Conservation (phyloP, 64 coral and sea anemone species). For the Dendrophyllia cribrosa region DNA sequence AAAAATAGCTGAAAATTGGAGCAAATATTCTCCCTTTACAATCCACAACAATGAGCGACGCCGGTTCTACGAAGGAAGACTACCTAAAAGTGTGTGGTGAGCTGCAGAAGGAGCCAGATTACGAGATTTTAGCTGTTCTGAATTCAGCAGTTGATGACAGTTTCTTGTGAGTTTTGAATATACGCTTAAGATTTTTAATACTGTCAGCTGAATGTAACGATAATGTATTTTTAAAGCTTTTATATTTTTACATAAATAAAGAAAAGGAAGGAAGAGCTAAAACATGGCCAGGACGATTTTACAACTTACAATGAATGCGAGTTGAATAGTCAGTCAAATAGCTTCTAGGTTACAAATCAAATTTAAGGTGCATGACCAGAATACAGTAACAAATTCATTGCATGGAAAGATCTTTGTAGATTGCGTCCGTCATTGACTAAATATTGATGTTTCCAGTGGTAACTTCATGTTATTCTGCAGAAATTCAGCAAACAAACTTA, state of each 20-base stretch:
- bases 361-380: too few relatives aligned
- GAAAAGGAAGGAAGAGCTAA: neutral
- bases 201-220: neutral
- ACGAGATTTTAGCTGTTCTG: constrained; percentile 83
- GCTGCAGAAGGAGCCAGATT: constrained; percentile 65
- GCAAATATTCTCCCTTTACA: neutral
- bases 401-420: neutral
- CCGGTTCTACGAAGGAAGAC: constrained; percentile 77
- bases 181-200: neutral
- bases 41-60: constrained; percentile 71
- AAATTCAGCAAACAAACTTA: neutral
- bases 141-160: constrained; percentile 78
- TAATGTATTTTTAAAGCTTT: neutral
- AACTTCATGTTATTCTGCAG: neutral
- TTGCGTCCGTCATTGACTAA: neutral
- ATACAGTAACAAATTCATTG: too few relatives aligned
- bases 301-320: too few relatives aligned
- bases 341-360: too few relatives aligned
- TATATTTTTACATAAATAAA: neutral
- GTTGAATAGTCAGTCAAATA: too few relatives aligned
- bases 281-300: neutral
- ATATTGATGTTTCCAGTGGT: constrained; percentile 14
- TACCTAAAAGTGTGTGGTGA: constrained; percentile 84
- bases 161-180: constrained; percentile 81
- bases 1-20: neutral